Percentiles rank a stretch among this genome's conserved stretches.
Conservation (phyloP, 2,888 invertebrate genomes). For the Nymphalis polychloros region DNA sequence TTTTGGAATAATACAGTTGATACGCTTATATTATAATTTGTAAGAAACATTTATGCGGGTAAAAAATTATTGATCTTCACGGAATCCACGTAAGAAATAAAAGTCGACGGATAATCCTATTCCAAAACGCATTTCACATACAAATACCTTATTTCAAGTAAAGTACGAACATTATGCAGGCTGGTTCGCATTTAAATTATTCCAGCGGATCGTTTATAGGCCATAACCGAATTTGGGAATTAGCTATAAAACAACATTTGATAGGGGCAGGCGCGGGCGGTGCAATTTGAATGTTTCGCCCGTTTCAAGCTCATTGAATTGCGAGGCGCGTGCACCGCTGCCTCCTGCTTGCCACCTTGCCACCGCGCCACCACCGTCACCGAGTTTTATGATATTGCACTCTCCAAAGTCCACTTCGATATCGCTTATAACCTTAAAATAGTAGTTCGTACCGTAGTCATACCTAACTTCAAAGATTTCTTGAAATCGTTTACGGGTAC, state of each 20-base stretch:
- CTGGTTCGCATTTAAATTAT: constrained; percentile 81
- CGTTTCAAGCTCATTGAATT: constrained; percentile 75
- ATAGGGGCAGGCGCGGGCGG: constrained; percentile 80
- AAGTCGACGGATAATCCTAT: constrained; percentile 73
- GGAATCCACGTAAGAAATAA: constrained; percentile 62
- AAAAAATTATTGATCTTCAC: constrained; percentile 42
- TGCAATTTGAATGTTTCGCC: constrained; percentile 80
- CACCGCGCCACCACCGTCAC: constrained; percentile 29
- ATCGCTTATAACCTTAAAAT: neutral
- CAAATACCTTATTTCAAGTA: constrained; percentile 81
- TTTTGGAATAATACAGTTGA: neutral
- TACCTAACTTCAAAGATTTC: too few relatives aligned
- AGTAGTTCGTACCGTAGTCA: neutral
- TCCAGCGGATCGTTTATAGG: constrained; percentile 82
- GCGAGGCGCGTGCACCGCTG: constrained; percentile 72
- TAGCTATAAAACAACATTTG: constrained; percentile 83
- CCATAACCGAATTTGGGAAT: constrained; percentile 82
- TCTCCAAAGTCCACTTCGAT: neutral
- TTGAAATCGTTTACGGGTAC: neutral
- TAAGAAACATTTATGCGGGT: constrained; percentile 23
- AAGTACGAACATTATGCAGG: constrained; percentile 81
- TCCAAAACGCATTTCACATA: constrained; percentile 81
- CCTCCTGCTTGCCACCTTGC: constrained; percentile 29
- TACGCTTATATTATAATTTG: neutral
- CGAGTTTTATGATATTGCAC: constrained; percentile 26